These are phyloP conservation scores for Philereme vetulata DNA, from an alignment of 2,888 invertebrate genomes.

Conservation along the genomic window DNA sequence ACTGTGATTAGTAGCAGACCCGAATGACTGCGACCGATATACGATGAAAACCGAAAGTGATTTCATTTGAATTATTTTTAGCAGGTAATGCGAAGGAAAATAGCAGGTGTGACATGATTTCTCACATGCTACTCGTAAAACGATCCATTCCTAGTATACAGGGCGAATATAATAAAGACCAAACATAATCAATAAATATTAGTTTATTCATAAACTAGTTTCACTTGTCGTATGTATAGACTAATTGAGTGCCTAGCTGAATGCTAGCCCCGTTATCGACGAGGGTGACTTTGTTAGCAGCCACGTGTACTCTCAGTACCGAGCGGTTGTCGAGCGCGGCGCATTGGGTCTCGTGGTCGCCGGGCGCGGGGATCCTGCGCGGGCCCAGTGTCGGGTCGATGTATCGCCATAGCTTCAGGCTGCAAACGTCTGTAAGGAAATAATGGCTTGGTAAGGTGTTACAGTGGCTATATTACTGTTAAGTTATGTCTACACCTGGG, in stretches of 20 bases:
- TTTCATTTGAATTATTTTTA: no score
- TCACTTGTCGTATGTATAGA: conserved; percentile 79
- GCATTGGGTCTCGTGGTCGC: conserved; percentile 86
- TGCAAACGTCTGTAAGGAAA: conserved; percentile 80
- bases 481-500: no score
- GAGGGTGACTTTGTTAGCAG: conserved; percentile 69
- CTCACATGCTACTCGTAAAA: no score
- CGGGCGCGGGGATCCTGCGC: conserved; percentile 88
- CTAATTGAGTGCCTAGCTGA: conserved; percentile 79
- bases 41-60: no score
- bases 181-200: conserved; percentile 44
- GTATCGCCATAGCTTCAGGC: conserved; percentile 89
- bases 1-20: no score
- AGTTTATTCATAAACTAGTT: conserved; percentile 38
- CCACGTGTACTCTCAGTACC: conserved; percentile 80
- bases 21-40: no score
- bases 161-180: neutral
- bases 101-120: no score
- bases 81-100: no score
- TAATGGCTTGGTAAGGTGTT: no score
- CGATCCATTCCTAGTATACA: no score
- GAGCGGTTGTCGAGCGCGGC: conserved; percentile 71
- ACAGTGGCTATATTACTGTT: no score
- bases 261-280: conserved; percentile 68
- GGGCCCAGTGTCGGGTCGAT: conserved; percentile 90